These are phyloP conservation scores for Aphelenchoides fujianensis DNA, from an alignment of 1,140 invertebrate species.

Conservation along the genomic window DNA sequence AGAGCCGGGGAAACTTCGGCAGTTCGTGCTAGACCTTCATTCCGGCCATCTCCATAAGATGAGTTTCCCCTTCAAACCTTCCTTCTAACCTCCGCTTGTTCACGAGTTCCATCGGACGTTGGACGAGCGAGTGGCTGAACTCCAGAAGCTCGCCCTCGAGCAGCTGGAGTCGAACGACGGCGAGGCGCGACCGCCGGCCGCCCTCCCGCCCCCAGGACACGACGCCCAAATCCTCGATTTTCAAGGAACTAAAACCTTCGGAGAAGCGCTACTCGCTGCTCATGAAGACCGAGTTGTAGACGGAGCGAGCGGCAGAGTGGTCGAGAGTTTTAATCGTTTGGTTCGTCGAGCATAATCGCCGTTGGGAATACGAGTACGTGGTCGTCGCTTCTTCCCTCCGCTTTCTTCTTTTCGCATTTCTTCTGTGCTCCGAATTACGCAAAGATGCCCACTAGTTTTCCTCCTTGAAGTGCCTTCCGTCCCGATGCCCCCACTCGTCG, in stretches of 20 bases:
- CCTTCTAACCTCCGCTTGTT: no score
- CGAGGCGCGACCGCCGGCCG: slow-evolving; percentile 34
- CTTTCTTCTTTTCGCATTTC: no score
- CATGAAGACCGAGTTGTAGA: slow-evolving; percentile 55
- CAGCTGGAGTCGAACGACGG: slow-evolving; percentile 37
- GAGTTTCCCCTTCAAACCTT: no score
- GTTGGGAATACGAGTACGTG: no score
- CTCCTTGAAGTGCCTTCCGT: no score
- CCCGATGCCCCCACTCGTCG: no score
- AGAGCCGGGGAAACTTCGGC: slow-evolving; percentile 53
- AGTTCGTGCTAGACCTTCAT: slow-evolving; percentile 60
- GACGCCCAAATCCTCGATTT: slow-evolving; percentile 60
- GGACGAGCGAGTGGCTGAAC: slow-evolving; percentile 59
- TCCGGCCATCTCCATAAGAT: slow-evolving; percentile 56
- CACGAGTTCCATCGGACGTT: slow-evolving; percentile 61
- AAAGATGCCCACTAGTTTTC: no score
- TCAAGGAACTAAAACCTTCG: slow-evolving; percentile 61
- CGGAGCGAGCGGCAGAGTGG: no score
- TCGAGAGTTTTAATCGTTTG: no score
- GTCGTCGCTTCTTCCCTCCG: no score
- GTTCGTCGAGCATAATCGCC: no score
- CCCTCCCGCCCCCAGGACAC: slow-evolving; percentile 49
- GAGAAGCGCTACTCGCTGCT: slow-evolving; percentile 60
- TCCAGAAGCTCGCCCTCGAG: slow-evolving; percentile 48
- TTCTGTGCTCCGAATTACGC: no score